These are phyloP conservation scores for Bettongia penicillata DNA, from an alignment of 2,113 vertebrate genomes.

Conservation along the genomic window DNA sequence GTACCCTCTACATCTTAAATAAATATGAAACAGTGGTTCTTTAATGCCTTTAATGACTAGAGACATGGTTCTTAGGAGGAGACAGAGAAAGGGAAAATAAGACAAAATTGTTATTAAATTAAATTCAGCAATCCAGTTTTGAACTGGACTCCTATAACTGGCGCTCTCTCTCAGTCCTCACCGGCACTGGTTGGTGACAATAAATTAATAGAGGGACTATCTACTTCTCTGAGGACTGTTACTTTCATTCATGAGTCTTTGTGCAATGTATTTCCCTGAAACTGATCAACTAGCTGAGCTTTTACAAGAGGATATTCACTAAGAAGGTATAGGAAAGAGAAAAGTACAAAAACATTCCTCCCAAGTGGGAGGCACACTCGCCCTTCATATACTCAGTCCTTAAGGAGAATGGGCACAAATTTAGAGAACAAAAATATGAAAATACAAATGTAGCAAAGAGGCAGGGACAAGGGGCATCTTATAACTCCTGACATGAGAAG, in stretches of 20 bases:
- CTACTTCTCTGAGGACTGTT: background rate
- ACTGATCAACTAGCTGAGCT: background rate
- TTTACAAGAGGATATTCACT: background rate
- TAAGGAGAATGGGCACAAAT: background rate
- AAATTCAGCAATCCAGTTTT: background rate
- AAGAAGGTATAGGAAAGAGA: background rate
- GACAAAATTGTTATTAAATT: background rate
- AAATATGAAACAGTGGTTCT: fast-evolving
- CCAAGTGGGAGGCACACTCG: background rate
- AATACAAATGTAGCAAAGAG: background rate
- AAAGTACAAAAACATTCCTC: background rate
- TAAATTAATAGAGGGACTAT: too few relatives aligned
- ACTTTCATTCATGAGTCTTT: background rate
- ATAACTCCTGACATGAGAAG: background rate
- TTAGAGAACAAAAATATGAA: background rate
- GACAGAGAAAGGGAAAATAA: background rate
- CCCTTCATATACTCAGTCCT: background rate
- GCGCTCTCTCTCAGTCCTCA: background rate
- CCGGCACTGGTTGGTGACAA: too few relatives aligned
- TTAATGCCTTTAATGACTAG: background rate
- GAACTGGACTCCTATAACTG: background rate
- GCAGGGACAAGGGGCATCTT: background rate
- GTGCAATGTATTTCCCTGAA: background rate
- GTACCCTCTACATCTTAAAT: background rate
- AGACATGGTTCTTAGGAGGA: background rate